A percentile compares a stretch with the other conserved stretches of the same genome.
These are phyloP conservation scores for Eospalax fontanierii DNA, from an alignment of 2,797 vertebrate species.

Conservation along the genomic window DNA sequence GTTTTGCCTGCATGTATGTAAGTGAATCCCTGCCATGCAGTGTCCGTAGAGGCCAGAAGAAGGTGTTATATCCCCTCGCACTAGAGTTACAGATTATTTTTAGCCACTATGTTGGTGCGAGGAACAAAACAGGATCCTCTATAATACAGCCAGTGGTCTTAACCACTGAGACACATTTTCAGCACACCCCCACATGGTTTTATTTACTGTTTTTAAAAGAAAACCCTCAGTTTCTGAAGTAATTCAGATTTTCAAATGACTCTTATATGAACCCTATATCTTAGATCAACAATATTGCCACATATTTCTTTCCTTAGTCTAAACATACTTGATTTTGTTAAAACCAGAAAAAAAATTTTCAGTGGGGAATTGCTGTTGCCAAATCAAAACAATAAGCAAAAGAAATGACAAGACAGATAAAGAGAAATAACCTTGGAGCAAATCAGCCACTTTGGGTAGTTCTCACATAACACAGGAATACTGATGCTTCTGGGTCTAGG, in stretches of 20 bases:
- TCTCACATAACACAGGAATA: not conserved
- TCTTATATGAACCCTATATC: not conserved
- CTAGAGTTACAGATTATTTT: too few species aligned
- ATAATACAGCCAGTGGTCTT: too few species aligned
- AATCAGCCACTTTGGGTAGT: not conserved
- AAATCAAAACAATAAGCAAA: not conserved
- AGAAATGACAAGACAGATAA: not conserved
- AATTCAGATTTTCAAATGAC: not conserved
- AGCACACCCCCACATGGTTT: not conserved
- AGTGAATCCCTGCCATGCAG: too few species aligned
- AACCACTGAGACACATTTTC: too few species aligned
- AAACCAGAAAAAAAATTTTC: not conserved
- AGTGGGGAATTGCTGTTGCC: not conserved
- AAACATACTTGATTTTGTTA: not conserved
- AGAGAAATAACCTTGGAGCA: not conserved
- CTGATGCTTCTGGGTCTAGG: not conserved
- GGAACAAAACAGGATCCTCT: too few species aligned
- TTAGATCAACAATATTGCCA: conserved; percentile 1
- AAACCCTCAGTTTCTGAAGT: not conserved
- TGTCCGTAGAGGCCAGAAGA: too few species aligned
- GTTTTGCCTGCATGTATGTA: too few species aligned
- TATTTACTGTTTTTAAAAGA: not conserved
- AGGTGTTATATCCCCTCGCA: too few species aligned
- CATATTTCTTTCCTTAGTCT: not conserved
- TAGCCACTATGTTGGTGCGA: too few species aligned